These are phyloP conservation scores for Zaprionus lachaisei DNA, from an alignment of 1,140 invertebrate genomes.

Conservation along the genomic window DNA sequence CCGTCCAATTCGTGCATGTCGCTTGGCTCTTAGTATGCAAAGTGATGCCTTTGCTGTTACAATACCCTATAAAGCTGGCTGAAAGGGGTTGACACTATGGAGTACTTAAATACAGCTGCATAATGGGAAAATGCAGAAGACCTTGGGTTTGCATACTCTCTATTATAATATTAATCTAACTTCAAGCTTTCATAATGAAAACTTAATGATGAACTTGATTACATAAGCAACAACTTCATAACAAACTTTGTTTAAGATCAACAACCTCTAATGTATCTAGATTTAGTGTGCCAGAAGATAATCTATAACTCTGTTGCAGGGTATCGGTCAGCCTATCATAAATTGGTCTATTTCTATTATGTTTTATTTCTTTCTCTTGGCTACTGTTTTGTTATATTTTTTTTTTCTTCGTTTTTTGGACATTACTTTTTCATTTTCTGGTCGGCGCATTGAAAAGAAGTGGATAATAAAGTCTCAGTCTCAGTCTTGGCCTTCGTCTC, in stretches of 20 bases:
- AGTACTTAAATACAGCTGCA: neutral
- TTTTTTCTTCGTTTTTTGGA: conserved; percentile 7
- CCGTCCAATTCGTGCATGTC: conserved; percentile 1
- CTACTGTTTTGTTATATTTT: conserved; percentile 52
- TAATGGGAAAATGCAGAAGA: neutral
- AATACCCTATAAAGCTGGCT: neutral
- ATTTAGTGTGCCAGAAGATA: rapidly evolving
- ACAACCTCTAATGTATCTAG: too few relatives aligned
- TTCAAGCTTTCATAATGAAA: neutral
- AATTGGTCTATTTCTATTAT: neutral
- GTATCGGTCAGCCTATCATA: neutral
- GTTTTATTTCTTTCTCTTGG: conserved; percentile 1
- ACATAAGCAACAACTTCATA: neutral
- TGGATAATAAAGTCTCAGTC: conserved; percentile 61
- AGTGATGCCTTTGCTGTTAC: conserved; percentile 54
- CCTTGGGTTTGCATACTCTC: neutral
- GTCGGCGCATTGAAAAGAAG: conserved; percentile 58
- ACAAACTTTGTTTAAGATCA: too few relatives aligned
- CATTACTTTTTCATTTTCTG: conserved; percentile 54
- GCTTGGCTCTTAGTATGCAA: conserved; percentile 69
- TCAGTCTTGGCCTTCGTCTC: neutral
- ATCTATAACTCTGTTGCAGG: neutral
- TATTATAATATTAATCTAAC: neutral
- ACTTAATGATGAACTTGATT: neutral
- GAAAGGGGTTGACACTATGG: neutral